Percentiles rank a stretch among this genome's conserved stretches.
Evolutionary conservation across 2,797 vertebrate genomes (phyloP).

Genomic region (Manis crassicaudata): DNA sequence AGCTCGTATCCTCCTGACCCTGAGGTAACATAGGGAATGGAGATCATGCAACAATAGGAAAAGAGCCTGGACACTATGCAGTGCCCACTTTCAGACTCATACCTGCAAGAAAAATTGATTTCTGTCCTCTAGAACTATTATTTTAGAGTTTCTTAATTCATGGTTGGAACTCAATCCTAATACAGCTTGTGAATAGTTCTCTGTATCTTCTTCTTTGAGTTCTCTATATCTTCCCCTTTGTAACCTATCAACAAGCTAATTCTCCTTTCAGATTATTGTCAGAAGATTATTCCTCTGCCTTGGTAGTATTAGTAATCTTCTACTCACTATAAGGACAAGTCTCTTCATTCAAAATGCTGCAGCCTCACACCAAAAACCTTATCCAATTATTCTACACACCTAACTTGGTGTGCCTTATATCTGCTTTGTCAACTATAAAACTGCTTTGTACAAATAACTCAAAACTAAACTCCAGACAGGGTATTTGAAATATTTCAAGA

Average conservation of each 20-base stretch:
- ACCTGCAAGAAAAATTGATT: neutral
- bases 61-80: fast-evolving
- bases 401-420: neutral
- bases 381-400: neutral
- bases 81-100: neutral
- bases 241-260: neutral
- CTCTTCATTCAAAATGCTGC: neutral
- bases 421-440: neutral
- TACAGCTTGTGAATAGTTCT: neutral
- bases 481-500: conserved; percentile 35
- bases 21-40: neutral
- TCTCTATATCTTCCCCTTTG: neutral
- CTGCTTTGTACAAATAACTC: neutral
- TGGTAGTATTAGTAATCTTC: neutral
- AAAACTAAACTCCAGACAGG: neutral
- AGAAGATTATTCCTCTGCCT: neutral
- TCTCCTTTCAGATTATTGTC: neutral
- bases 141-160: neutral
- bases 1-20: neutral
- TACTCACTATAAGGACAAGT: neutral
- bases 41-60: neutral
- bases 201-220: neutral
- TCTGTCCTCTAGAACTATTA: neutral
- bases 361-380: neutral
- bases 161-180: neutral